These are phyloP conservation scores for Heterodera schachtii DNA, from an alignment of 1,140 invertebrate genomes.

Conservation along the genomic window DNA sequence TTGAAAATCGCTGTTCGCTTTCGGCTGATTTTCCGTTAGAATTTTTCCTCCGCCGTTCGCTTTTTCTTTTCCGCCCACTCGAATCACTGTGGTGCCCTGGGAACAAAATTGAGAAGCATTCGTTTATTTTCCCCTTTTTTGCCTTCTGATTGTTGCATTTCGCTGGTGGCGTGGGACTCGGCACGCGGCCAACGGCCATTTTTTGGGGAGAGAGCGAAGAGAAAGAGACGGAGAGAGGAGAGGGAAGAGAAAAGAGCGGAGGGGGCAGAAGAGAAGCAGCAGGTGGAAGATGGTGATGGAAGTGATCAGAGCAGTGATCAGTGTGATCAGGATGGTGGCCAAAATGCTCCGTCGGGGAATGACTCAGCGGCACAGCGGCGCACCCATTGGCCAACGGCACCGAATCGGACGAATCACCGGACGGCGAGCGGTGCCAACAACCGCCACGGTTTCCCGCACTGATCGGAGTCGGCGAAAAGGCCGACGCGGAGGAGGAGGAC, in stretches of 20 bases:
- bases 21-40: background rate
- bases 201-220: too few relatives aligned
- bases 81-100: background rate
- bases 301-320: too few relatives aligned
- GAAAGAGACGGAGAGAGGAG: too few relatives aligned
- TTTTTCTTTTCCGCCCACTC: background rate
- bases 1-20: background rate
- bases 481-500: slow-evolving; percentile 6
- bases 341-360: too few relatives aligned
- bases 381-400: background rate
- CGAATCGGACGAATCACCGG: background rate
- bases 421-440: background rate
- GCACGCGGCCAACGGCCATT: too few relatives aligned
- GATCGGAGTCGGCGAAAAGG: slow-evolving; percentile 2
- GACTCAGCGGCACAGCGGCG: too few relatives aligned
- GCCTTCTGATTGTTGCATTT: background rate
- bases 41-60: background rate
- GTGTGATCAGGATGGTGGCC: too few relatives aligned
- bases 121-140: background rate
- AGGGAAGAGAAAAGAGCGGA: too few relatives aligned
- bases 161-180: background rate
- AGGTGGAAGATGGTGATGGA: too few relatives aligned
- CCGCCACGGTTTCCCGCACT: background rate
- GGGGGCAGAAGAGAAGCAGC: too few relatives aligned
- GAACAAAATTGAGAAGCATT: background rate